Base-by-base conservation (phyloP, 2,888 invertebrate genomes). In the Isoperla grammatica region DNA sequence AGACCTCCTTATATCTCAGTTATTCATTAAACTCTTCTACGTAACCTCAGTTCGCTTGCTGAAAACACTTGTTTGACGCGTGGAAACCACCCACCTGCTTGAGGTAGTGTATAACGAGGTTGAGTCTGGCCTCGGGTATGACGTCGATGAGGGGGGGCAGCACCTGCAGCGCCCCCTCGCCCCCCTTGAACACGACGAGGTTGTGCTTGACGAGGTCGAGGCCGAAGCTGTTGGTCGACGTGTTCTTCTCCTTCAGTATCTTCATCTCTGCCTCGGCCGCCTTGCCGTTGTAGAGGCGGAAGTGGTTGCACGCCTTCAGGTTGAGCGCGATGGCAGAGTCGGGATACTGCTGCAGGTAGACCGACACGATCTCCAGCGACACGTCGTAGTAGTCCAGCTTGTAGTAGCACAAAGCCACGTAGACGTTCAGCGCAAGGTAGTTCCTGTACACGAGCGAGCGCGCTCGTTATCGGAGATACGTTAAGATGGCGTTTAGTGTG, bases 321-420 rank as follows among this genome's bases (percentile, higher is more conserved):
- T 99, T 99, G 22, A 92, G 86, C 0, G 97, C 98, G 61, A 95
- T 90, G 0, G 95, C 93, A 63, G 97, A 97, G 68, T 96, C 95
- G 2, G 93, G 87, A 74, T 87, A 89, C 71, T 90, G 89, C 62
- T 91, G 89, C 56, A 99, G 78, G 74, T 99, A 99, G 19, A 94
- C 86, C 19, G 91, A 90, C 12, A 97, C 78, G n/a, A 96, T 94
- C 76, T 97, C 97, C 75, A 97, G 95, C 0, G 97, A 95, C 49
- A 96, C 95, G 74, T 98, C 98, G 72, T 95, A 98, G 74, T 96
- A 98, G 75, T 98, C 98, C 69, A 98, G 77, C 74, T 99, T 98
- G 77, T 98, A 99, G 76, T 98, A 98, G 72, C 98, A 99, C 13
- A 98, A 77, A 0, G 97, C 98, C 60, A 98, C 89, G 74, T 99